Evolutionary conservation across 1,140 invertebrate genomes (phyloP).

Genomic region (Heliconius hermathena): DNA sequence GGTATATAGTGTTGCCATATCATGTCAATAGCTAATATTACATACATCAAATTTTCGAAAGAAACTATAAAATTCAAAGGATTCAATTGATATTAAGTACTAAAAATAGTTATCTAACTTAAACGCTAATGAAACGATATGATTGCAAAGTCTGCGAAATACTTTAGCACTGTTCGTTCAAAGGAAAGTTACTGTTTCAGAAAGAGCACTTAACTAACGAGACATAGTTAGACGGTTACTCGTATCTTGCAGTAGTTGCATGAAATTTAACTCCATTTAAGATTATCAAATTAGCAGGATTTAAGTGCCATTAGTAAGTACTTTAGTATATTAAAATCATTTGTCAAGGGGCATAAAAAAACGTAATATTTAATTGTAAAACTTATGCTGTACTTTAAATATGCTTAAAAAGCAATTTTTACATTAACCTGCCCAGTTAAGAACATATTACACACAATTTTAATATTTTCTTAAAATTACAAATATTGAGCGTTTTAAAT

Average conservation of each 20-base stretch:
- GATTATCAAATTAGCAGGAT: background rate
- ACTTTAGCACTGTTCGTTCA: slow-evolving; percentile 23
- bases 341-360: background rate
- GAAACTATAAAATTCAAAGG: too few species aligned
- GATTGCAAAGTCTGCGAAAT: slow-evolving; percentile 13
- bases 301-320: background rate
- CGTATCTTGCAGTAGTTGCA: slow-evolving; percentile 16
- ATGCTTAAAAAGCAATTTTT: too few species aligned
- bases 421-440: too few species aligned
- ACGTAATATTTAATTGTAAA: too few species aligned
- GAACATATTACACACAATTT: too few species aligned
- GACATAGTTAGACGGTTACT: slow-evolving; percentile 4
- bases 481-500: too few species aligned
- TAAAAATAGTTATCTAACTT: background rate
- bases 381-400: too few species aligned
- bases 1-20: too few species aligned
- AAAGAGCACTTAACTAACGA: slow-evolving; percentile 38
- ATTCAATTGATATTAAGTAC: background rate
- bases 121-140: background rate
- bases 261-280: slow-evolving; percentile 28
- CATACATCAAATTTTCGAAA: too few species aligned
- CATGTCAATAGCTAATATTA: too few species aligned
- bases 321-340: background rate
- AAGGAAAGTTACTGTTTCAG: slow-evolving; percentile 37
- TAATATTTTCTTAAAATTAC: too few species aligned